Evolutionary conservation across 2,113 vertebrate species (phyloP), one percentile per base, ranked within the genome.

Genomic region (Oreocharis arfaki): DNA sequence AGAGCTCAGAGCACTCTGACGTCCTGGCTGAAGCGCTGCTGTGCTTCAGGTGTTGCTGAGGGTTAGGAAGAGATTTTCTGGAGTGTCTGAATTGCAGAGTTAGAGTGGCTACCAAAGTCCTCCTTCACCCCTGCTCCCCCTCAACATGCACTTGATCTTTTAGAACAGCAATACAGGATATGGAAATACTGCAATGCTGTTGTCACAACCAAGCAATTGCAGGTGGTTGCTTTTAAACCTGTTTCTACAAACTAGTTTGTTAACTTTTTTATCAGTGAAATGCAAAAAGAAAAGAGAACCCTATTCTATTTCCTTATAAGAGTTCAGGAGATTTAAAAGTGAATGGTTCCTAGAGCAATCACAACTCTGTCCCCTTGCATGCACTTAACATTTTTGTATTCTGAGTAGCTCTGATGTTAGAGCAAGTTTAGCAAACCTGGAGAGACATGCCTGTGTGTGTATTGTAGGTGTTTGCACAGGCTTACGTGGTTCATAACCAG

Each of bases 221-320:
- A 95, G 93, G 92, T 92, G 95, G 95, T 96, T 97, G 96, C 98
- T 97, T 98, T 98, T 98, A 97, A 98, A 95, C 63, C 27, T 86
- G 46, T 98, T 95, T 98, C 96, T 96, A 90, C 96, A 93, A 97
- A 97, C 97, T 68, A 93, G 55, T 97, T 97, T 97, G 95, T 92
- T 97, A 98, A 97, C 94, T 98, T 98, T 97, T 97, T 96, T 98
- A 97, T 98, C 96, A 59, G 87, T 96, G 90, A 91, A 97, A 97
- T 96, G 93, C 84, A 96, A 96, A 98, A 98, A 96, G 76, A 93
- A 92, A 88, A 85, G 57, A 92, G 88, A 82, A 76, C 33, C 59
- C 47, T 93, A 93, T 96, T 95, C 97, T 97, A 90, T 93, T 96
- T 95, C 95, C 96, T 75, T 81, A 20, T 81, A 96, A 92, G 42